Evolutionary conservation across 2,888 invertebrate genomes (phyloP), one percentile per base, ranked within the genome.

Genomic region (Leucania comma): DNA sequence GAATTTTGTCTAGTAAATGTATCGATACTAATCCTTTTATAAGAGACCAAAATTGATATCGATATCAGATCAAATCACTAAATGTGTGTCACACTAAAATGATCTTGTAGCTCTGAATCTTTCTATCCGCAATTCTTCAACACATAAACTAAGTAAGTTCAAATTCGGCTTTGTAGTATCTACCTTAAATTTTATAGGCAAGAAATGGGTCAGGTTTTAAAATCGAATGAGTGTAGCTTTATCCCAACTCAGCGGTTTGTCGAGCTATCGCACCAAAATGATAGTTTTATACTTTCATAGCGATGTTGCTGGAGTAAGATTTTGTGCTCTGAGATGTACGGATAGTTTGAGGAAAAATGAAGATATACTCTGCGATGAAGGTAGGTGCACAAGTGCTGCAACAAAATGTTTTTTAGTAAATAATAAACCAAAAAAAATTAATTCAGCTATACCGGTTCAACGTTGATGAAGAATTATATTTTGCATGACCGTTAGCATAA

Each of bases 151-250:
- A 58, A 53, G 50, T 74, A 32, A 72, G 58, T 51, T 9, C n/a
- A 38, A 26, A 64, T 38, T 71, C 48, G 26, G 48, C 53, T 71
- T 57, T 51, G 26, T 6, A 26, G 8, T 3, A 22, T 22, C 38
- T 3, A 20, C 26, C 38, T 63, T 61, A 68, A 26, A 61, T 69
- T 48, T 62, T 8, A 54, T 29, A 54, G n/a, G 12, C 50, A 53
- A 61, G 65, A 59, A 58, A 50, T 22, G 22, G 50, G 56, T n/a
- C 10, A 63, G 35, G 62, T 66, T 72, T 76, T 26, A 78, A 76
- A 63, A 73, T 60, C 60, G 51, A 78, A 76, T 63, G 66, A 63
- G 17, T 26, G 32, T 65, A 32, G 50, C 35, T 65, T 65, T 51
- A 70, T 75, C 74, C 38, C 20, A 38, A 57, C 60, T 54, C 53